Base-by-base conservation (phyloP, 2,888 invertebrate species). In the Cremastinae sp. region DNA sequence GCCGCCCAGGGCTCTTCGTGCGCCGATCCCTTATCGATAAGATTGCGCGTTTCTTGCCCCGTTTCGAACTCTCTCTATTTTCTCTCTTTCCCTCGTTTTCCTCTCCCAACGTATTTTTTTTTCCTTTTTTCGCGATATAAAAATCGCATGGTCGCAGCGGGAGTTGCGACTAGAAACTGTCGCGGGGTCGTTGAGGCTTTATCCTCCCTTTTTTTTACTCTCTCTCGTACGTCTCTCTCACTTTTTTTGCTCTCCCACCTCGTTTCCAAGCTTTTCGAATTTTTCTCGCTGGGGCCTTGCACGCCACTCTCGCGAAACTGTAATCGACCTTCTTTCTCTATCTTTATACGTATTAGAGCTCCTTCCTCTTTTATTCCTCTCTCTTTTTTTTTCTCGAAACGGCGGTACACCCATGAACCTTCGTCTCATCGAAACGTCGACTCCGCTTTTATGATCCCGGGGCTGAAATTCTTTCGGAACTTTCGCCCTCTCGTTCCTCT, bases 21-120 rank as follows among this genome's bases (percentile, higher is more conserved):
- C 69, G 75, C 56, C 53, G 75, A 76, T 73, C 51, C 45, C 59
- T 62, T 59, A 72, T 72, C 68, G 75, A 76, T 76, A 76, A 76
- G 72, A 76, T 71, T 66, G 71, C 68, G 72, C 68, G 71, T 72
- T 75, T 51, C 68, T 62, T 58, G 62, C 62, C 51, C 62, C 56
- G 71, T 75, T 75, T 64, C 51, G 51, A 75, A 75, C 51, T 75
- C n/a, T n/a, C n/a, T n/a, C n/a, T n/a, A n/a, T n/a, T n/a, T n/a
- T n/a, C n/a, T n/a, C n/a, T n/a, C n/a, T n/a, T n/a, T n/a, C n/a
- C n/a, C n/a, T n/a, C n/a, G n/a, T n/a, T n/a, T n/a, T n/a, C n/a
- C n/a, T n/a, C n/a, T n/a, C n/a, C n/a, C n/a, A n/a, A n/a, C n/a
- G n/a, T n/a, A n/a, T n/a, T n/a, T n/a, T n/a, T n/a, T n/a, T n/a